A percentile compares a stretch with the other conserved stretches of the same genome.
Conservation (phyloP, 2,113 vertebrate genomes). For the Psammodynastes pulverulentus region DNA sequence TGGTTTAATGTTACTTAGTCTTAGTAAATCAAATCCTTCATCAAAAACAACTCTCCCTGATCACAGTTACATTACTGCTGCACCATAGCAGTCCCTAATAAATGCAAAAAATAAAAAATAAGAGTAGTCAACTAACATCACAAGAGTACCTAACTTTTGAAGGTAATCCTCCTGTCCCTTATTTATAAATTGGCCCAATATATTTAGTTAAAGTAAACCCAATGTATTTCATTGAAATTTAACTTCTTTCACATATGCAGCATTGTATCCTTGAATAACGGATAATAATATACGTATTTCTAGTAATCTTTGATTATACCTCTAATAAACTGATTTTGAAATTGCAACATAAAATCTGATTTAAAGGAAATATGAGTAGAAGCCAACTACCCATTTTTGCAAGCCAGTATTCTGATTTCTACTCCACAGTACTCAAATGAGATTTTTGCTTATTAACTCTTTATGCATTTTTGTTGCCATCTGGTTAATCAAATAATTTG, state of each 20-base stretch:
- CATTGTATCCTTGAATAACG: neutral
- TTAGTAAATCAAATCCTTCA: neutral
- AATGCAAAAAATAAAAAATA: neutral
- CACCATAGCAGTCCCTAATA: neutral
- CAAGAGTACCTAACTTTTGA: neutral
- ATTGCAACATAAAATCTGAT: neutral
- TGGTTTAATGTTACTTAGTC: neutral
- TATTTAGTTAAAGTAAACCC: neutral
- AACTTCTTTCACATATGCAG: neutral
- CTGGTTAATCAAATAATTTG: conserved; percentile 3
- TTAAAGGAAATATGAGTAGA: neutral
- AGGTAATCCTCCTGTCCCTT: neutral
- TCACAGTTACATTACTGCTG: neutral
- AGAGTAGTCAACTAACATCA: neutral
- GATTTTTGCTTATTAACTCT: neutral
- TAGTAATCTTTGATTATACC: neutral
- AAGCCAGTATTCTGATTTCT: neutral
- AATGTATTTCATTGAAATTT: neutral
- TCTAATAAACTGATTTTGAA: neutral
- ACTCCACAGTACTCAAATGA: neutral
- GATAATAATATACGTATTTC: neutral
- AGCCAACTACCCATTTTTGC: neutral
- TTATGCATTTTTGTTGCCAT: neutral
- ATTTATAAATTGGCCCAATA: neutral
- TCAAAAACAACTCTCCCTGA: neutral